These are phyloP conservation scores for Psylliodes chrysocephalus DNA, from an alignment of 2,888 invertebrate genomes.

Conservation along the genomic window DNA sequence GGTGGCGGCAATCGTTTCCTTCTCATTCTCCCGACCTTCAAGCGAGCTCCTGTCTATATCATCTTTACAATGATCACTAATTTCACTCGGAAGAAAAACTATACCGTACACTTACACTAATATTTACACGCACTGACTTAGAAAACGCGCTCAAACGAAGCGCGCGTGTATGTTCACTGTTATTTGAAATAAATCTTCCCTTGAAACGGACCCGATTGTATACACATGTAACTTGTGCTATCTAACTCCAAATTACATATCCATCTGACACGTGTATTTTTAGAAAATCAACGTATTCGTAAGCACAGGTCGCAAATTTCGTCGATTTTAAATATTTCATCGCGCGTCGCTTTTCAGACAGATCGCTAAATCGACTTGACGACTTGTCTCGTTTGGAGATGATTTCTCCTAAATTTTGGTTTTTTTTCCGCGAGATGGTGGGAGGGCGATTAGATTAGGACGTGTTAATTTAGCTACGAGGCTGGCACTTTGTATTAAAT, in stretches of 20 bases:
- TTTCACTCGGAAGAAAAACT: background rate
- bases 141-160: background rate
- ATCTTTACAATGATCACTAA: background rate
- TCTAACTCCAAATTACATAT: conserved; percentile 9
- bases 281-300: conserved; percentile 14
- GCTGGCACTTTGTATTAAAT: too few species aligned
- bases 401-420: too few species aligned
- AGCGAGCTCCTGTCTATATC: background rate
- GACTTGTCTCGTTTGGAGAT: too few species aligned
- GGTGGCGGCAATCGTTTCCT: conserved; percentile 16
- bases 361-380: too few species aligned
- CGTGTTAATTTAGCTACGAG: too few species aligned
- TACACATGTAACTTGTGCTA: too few species aligned
- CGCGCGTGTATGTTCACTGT: too few species aligned
- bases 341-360: too few species aligned
- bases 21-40: conserved; percentile 5
- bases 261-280: conserved; percentile 24
- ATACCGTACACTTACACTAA: background rate
- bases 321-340: conserved; percentile 8
- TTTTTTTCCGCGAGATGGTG: too few species aligned
- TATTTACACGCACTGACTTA: background rate
- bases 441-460: too few species aligned
- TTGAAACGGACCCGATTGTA: conserved; percentile 21
- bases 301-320: conserved; percentile 10
- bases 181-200: conserved; percentile 17